These are phyloP conservation scores for Pachypanchax playfairii DNA, from an alignment of 2,113 vertebrate species.

Conservation along the genomic window DNA sequence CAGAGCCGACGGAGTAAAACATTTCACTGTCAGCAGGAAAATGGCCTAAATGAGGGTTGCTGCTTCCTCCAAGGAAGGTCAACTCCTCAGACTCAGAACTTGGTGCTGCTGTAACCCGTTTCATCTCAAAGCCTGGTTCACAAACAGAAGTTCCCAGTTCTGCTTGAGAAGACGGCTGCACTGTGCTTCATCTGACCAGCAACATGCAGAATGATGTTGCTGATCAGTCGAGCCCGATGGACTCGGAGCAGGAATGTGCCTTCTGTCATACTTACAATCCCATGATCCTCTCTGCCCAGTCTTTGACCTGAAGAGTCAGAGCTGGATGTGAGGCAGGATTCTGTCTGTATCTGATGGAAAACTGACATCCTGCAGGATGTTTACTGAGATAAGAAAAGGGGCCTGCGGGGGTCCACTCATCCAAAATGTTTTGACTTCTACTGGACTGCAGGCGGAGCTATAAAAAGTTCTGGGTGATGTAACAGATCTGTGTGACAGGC, in stretches of 20 bases:
- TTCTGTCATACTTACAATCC: too few species aligned
- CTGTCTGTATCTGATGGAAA: too few species aligned
- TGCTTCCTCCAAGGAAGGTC: slow-evolving; percentile 47
- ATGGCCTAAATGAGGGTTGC: slow-evolving; percentile 48
- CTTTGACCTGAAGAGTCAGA: background rate
- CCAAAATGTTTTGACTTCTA: background rate
- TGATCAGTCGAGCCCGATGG: too few species aligned
- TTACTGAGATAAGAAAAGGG: background rate
- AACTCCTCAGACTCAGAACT: slow-evolving; percentile 4
- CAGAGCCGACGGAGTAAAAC: slow-evolving; percentile 8
- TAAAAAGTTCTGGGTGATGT: slow-evolving; percentile 10
- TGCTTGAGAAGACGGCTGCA: too few species aligned
- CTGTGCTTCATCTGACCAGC: too few species aligned
- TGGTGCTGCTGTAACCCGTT: too few species aligned
- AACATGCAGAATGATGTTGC: too few species aligned
- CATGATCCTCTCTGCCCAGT: background rate
- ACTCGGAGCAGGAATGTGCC: background rate
- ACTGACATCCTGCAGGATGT: too few species aligned
- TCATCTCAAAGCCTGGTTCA: too few species aligned
- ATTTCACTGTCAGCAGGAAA: slow-evolving; percentile 49
- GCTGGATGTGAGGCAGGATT: too few species aligned
- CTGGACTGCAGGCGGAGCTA: background rate
- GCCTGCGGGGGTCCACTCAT: background rate
- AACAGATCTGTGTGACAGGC: background rate
- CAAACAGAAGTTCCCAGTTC: too few species aligned